Conservation (phyloP, 2,113 vertebrate species). For the Polypterus bichir region DNA sequence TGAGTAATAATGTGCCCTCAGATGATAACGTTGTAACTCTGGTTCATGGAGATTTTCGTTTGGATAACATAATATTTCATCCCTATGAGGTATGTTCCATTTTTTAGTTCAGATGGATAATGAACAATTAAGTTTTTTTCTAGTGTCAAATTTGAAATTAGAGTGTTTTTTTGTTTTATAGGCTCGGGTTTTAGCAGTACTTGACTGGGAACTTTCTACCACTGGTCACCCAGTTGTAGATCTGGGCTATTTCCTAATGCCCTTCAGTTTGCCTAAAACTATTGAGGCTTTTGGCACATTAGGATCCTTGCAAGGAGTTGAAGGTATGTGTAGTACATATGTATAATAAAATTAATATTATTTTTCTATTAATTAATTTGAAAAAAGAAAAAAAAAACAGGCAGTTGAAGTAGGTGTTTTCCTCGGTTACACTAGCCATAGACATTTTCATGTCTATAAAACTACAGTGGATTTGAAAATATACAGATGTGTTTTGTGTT, state of each 20-base stretch:
- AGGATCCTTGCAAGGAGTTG: slow-evolving; percentile 36
- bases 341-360: too few relatives aligned
- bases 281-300: slow-evolving; percentile 25
- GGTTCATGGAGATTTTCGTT: slow-evolving; percentile 77
- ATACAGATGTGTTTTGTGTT: too few relatives aligned
- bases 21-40: slow-evolving; percentile 60
- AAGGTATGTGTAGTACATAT: slow-evolving; percentile 26
- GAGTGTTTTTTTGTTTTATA: slow-evolving; percentile 20
- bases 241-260: slow-evolving; percentile 57
- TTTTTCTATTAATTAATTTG: too few relatives aligned
- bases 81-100: slow-evolving; percentile 61
- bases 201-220: slow-evolving; percentile 93
- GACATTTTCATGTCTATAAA: too few relatives aligned
- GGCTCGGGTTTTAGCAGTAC: slow-evolving; percentile 71
- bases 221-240: slow-evolving; percentile 75
- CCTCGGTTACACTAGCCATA: too few relatives aligned
- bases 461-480: too few relatives aligned
- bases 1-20: slow-evolving; percentile 63
- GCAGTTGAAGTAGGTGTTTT: too few relatives aligned
- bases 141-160: neutral
- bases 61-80: slow-evolving; percentile 85
- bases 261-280: slow-evolving; percentile 55
- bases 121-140: too few relatives aligned
- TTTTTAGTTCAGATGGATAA: too few relatives aligned
- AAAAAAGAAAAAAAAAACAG: too few relatives aligned